A percentile compares a stretch with the other conserved stretches of the same genome.
Conservation (phyloP, 2,888 invertebrate species). For the Cynaeus angustus region DNA sequence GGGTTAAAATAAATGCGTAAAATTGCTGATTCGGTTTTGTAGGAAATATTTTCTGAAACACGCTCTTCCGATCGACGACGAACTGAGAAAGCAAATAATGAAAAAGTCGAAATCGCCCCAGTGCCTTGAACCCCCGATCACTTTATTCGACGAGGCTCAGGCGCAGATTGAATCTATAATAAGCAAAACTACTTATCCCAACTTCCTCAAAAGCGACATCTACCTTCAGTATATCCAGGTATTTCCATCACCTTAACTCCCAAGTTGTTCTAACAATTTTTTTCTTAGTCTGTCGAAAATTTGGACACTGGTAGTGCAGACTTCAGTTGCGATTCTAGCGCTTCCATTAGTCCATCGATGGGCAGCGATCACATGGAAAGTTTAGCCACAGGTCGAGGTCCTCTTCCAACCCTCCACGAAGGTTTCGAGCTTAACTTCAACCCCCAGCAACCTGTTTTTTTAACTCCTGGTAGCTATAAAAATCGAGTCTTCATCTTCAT, state of each 20-base stretch:
- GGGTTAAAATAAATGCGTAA: not conserved
- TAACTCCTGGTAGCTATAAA: constrained; percentile 69
- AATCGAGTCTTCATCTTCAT: too few relatives aligned
- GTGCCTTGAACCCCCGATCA: constrained; percentile 75
- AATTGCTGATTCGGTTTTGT: constrained; percentile 38
- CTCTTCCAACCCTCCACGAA: constrained; percentile 90
- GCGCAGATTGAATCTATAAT: constrained; percentile 85
- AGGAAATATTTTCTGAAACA: constrained; percentile 63
- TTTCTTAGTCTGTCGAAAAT: constrained; percentile 66
- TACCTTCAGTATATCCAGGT: constrained; percentile 89
- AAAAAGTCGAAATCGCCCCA: constrained; percentile 83
- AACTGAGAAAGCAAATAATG: constrained; percentile 85
- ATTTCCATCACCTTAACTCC: too few relatives aligned
- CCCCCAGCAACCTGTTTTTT: constrained; percentile 61
- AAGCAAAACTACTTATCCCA: constrained; percentile 90
- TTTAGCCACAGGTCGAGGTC: constrained; percentile 66
- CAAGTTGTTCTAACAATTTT: constrained; percentile 4
- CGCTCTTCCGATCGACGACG: constrained; percentile 84
- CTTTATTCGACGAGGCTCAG: constrained; percentile 86
- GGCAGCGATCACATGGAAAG: constrained; percentile 67
- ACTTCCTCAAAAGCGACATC: constrained; percentile 93
- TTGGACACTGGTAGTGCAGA: constrained; percentile 63
- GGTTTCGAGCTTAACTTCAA: constrained; percentile 81
- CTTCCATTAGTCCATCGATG: constrained; percentile 66
- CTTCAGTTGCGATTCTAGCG: constrained; percentile 67